These are phyloP conservation scores for Phoebastria nigripes DNA, from an alignment of 2,797 vertebrate species.

Conservation along the genomic window DNA sequence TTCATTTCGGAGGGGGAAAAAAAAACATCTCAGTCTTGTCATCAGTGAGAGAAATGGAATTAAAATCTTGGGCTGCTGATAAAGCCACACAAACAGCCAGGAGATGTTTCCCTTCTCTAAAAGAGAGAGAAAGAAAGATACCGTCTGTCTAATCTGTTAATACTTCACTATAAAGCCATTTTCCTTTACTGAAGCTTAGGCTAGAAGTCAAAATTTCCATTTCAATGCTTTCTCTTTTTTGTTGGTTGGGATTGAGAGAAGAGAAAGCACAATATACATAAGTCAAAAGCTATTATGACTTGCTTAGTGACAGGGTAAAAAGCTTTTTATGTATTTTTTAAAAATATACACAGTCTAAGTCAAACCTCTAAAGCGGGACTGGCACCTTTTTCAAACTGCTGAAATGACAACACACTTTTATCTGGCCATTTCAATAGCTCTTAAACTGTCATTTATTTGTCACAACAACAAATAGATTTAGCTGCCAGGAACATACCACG, in stretches of 20 bases:
- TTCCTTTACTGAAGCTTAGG: conserved; percentile 56
- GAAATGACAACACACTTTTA: conserved; percentile 47
- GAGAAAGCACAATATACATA: conserved; percentile 40
- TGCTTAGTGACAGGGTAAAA: conserved; percentile 57
- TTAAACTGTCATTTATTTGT: conserved; percentile 63
- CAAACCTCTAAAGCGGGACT: conserved; percentile 51
- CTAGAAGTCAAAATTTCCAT: conserved; percentile 70
- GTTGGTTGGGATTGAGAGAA: conserved; percentile 48
- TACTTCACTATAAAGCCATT: conserved; percentile 55
- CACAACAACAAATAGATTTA: conserved; percentile 42
- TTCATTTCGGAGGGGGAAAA: background rate
- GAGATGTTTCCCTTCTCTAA: conserved; percentile 14
- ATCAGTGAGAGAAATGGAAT: background rate
- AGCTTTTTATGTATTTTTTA: conserved; percentile 21
- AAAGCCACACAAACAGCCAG: conserved; percentile 33
- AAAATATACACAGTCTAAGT: conserved; percentile 6
- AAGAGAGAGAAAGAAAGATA: conserved; percentile 3
- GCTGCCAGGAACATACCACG: conserved; percentile 19
- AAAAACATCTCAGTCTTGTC: background rate
- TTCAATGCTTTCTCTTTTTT: conserved; percentile 65
- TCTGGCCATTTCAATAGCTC: conserved; percentile 53
- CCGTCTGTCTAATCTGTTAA: conserved; percentile 57
- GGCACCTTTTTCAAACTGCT: conserved; percentile 57
- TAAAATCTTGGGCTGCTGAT: conserved; percentile 20
- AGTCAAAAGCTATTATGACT: conserved; percentile 51